Percentiles rank a stretch among this genome's conserved stretches.
These are phyloP conservation scores for Seriola aureovittata DNA, from an alignment of 2,113 vertebrate species.

Conservation along the genomic window DNA sequence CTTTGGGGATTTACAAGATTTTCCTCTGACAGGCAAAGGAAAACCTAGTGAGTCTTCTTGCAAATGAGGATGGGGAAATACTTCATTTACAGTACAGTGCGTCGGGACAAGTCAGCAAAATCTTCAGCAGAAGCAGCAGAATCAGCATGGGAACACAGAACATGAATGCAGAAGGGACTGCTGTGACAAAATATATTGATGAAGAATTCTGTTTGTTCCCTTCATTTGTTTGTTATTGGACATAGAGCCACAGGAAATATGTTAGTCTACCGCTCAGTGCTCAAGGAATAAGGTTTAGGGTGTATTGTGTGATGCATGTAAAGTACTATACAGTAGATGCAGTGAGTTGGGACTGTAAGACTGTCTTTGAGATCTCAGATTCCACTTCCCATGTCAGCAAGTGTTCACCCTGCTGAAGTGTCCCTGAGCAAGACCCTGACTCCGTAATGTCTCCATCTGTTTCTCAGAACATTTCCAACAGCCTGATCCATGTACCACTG, in stretches of 20 bases:
- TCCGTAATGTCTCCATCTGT: background rate
- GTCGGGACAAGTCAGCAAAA: background rate
- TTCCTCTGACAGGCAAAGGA: background rate
- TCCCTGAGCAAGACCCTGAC: conserved; percentile 1
- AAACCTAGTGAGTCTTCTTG: background rate
- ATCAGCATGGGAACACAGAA: background rate
- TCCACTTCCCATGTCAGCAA: conserved; percentile 4
- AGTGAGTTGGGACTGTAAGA: background rate
- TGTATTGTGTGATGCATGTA: background rate
- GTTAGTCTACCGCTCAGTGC: background rate
- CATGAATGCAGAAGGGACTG: background rate
- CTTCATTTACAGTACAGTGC: background rate
- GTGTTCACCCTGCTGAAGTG: background rate
- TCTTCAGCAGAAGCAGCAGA: background rate
- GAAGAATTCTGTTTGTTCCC: too few species aligned
- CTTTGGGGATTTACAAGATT: background rate
- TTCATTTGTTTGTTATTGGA: background rate
- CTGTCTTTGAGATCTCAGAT: conserved; percentile 17
- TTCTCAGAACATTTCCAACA: conserved; percentile 12
- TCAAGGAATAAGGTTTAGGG: background rate
- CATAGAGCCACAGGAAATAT: background rate
- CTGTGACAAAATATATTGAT: background rate
- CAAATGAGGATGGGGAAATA: background rate
- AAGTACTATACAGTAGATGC: background rate
- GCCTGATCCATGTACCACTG: background rate